These are phyloP conservation scores for Turdus rufiventris DNA, from an alignment of 2,113 vertebrate genomes.

Conservation along the genomic window DNA sequence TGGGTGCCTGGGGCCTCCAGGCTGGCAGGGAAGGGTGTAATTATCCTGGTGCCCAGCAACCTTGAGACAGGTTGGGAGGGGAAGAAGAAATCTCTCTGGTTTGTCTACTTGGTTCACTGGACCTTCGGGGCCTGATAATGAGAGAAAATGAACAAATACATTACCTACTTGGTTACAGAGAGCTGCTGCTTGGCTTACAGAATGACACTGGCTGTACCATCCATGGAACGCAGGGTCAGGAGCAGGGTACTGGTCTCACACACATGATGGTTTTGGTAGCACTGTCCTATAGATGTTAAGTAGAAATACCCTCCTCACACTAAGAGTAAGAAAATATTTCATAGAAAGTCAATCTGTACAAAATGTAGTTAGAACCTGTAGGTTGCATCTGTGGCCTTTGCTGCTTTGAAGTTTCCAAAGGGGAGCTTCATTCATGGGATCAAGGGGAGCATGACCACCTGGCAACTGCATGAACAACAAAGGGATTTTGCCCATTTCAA, in stretches of 20 bases:
- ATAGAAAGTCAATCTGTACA: background rate
- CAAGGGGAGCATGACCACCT: background rate
- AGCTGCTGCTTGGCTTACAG: background rate
- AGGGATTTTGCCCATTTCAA: background rate
- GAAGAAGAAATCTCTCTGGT: background rate
- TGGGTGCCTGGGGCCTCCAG: rapidly evolving
- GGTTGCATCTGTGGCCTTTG: background rate
- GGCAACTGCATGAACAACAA: background rate
- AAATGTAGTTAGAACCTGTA: background rate
- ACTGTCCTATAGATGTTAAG: background rate
- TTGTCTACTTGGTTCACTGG: background rate
- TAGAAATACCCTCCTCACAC: background rate
- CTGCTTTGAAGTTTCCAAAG: background rate
- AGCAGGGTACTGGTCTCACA: background rate
- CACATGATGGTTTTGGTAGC: background rate
- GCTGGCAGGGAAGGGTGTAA: background rate
- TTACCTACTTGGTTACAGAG: background rate
- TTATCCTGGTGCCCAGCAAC: background rate
- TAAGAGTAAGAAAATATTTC: background rate
- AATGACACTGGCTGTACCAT: background rate
- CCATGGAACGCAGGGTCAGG: rapidly evolving
- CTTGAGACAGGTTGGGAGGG: background rate
- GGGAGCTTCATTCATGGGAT: background rate
- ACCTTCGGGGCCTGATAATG: background rate
- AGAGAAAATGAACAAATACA: background rate